phyloP scores from a whole-genome alignment of 2,113 vertebrate genomes.

The Calyptomena viridis region DNA sequence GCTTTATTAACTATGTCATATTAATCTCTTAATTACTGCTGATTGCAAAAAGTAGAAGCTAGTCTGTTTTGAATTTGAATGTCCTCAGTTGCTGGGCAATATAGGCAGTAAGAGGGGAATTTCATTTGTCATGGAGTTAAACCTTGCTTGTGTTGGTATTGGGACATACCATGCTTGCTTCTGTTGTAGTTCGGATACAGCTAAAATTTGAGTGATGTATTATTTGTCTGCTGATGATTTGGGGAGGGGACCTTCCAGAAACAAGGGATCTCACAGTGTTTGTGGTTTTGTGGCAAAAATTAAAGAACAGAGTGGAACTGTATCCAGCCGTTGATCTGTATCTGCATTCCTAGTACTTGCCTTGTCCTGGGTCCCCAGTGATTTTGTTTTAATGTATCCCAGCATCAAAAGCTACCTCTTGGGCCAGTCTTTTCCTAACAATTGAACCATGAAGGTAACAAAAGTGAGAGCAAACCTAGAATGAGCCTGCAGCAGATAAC shows the following conservation, averaged over 20 bases:
- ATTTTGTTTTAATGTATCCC: not conserved
- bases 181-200: not conserved
- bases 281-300: not conserved
- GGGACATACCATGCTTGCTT: not conserved
- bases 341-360: not conserved
- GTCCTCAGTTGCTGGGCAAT: not conserved
- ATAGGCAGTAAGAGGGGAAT: not conserved
- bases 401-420: not conserved
- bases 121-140: not conserved
- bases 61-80: not conserved
- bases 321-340: not conserved
- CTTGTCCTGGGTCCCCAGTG: not conserved
- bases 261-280: not conserved
- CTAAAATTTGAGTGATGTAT: not conserved
- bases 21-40: not conserved
- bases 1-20: not conserved
- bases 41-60: not conserved
- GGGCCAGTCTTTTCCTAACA: not conserved
- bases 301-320: not conserved
- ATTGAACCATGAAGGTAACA: not conserved
- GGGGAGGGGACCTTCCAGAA: not conserved
- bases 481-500: not conserved
- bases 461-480: not conserved
- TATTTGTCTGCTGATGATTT: not conserved
- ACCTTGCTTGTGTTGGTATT: not conserved